These are phyloP conservation scores for Gymnoscopelus braueri DNA, from an alignment of 2,797 vertebrate genomes.

Conservation along the genomic window DNA sequence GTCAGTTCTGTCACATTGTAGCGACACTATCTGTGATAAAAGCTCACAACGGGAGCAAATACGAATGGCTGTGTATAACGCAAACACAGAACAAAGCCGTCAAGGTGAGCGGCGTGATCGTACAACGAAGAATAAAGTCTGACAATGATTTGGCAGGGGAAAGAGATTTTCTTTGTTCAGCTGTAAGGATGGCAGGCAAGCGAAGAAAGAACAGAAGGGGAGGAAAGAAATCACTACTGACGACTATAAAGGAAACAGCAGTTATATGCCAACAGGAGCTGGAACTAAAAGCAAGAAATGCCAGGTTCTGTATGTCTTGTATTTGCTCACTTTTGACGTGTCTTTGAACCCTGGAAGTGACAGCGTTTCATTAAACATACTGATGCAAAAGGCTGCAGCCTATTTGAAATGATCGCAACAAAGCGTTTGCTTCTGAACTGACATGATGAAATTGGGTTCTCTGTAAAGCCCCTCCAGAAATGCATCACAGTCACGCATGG, in stretches of 20 bases:
- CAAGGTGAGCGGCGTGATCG: slow-evolving; percentile 3
- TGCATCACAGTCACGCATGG: slow-evolving; percentile 18
- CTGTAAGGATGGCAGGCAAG: slow-evolving; percentile 1
- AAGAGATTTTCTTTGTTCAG: slow-evolving; percentile 27
- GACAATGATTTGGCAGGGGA: slow-evolving; percentile 23
- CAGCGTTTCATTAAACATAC: neutral
- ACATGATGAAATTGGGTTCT: neutral
- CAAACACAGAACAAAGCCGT: neutral
- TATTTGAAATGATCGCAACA: neutral
- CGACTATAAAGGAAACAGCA: neutral
- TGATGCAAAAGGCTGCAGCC: neutral
- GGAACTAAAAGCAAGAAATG: too few species aligned
- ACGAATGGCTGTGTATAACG: slow-evolving; percentile 3
- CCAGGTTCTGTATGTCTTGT: too few species aligned
- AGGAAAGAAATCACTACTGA: neutral
- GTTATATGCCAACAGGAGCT: too few species aligned
- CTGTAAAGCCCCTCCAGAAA: slow-evolving; percentile 18
- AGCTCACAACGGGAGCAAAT: neutral
- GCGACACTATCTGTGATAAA: neutral
- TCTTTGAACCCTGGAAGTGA: slow-evolving; percentile 1
- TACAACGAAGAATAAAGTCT: neutral
- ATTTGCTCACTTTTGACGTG: neutral
- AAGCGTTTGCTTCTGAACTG: neutral
- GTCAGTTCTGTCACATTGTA: neutral
- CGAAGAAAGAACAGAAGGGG: neutral